These are phyloP conservation scores for Acipenser ruthenus DNA, from an alignment of 2,797 vertebrate genomes.

Conservation along the genomic window DNA sequence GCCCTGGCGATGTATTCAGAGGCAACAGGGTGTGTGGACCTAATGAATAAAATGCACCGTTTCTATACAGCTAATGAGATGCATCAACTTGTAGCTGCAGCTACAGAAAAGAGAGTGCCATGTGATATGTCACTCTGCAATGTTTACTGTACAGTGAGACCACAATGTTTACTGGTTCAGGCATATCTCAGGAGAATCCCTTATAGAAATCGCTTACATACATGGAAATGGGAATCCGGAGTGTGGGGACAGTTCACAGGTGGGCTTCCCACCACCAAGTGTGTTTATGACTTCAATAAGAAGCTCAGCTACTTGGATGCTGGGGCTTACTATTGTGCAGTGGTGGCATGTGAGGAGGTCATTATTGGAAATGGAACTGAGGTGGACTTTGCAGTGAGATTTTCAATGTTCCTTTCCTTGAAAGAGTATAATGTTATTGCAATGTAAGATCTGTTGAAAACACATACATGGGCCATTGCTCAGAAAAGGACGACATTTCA, in stretches of 20 bases:
- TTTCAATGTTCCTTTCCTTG: no score
- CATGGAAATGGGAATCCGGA: conserved; percentile 7
- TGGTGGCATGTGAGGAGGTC: conserved; percentile 38
- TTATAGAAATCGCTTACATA: conserved; percentile 31
- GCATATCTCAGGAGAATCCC: conserved; percentile 15
- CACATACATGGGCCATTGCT: no score
- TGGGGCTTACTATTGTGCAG: conserved; percentile 42
- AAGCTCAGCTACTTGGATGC: conserved; percentile 26
- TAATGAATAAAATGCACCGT: no score
- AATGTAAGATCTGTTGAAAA: no score
- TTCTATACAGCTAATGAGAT: not conserved
- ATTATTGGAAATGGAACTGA: conserved; percentile 34
- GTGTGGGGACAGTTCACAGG: conserved; percentile 11
- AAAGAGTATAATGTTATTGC: no score
- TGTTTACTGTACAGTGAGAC: conserved; percentile 28
- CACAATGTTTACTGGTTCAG: conserved; percentile 41
- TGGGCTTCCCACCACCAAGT: conserved; percentile 19
- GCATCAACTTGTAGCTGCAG: conserved; percentile 24
- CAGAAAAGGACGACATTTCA: no score
- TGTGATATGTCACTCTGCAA: conserved; percentile 22
- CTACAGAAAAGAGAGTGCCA: conserved; percentile 23
- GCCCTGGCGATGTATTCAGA: no score
- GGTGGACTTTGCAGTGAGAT: conserved; percentile 25
- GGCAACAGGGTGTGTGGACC: no score
- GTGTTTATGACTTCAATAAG: conserved; percentile 34